Base-by-base conservation (phyloP, 2,113 vertebrate genomes). In the Grallaria varia region DNA sequence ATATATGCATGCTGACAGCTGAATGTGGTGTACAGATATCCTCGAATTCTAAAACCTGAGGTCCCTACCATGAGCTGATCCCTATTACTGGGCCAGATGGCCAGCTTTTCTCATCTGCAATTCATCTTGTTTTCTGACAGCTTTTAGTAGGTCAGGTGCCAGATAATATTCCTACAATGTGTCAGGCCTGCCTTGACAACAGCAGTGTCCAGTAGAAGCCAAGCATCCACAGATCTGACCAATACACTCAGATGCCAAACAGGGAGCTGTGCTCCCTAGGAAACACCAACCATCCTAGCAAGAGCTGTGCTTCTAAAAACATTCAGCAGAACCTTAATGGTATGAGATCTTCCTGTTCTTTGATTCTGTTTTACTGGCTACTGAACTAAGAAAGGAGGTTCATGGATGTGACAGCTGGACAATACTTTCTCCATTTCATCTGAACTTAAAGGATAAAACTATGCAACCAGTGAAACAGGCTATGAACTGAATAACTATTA, bases 111-210 rank as follows among this genome's bases (percentile, higher is more conserved):
- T 88, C 21, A 71, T 66, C 35, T 90, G 30, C 49, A 84, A 37
- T 90, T 95, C 33, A 31, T 64, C 60, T 35, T 78, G 67, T 85
- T 95, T 92, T 96, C 87, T 74, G 45, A 83, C 45, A 69, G 78
- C 42, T 76, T 87, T 89, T 60, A 90, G 67, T 77, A 89, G 85
- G 78, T 90, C 77, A 87, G 42, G 82, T 91, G 89, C 31, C 82
- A 94, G 67, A 67, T 23, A 82, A 35, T 68, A 84, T 77, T 93
- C 90, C 67, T 87, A 53, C 52, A 75, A 10, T 21, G 31, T 78
- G 31, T 53, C 20, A 17, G 42, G 5, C 12, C 52, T 0, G 2
- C 25, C 12, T 12, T 92, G 84, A 89, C 82, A 82, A 56, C 12
- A 82, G 49, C 18, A 13, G 15, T 40, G 40, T 69, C 49, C 31